Conservation (phyloP, 2,797 vertebrate species). For the Premnoplex brunnescens region DNA sequence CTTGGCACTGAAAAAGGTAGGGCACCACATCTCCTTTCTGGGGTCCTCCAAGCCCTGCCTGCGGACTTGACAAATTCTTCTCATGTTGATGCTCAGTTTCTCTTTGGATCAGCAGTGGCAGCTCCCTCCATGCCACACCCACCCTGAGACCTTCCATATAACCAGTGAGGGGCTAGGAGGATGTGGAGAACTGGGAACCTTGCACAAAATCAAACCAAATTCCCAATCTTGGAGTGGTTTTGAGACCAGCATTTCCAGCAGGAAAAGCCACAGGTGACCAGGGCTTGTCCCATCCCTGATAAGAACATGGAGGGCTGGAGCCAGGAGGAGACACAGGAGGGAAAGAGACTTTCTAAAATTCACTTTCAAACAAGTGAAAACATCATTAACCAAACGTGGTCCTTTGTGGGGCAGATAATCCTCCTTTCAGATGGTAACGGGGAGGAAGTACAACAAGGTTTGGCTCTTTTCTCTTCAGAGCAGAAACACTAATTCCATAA, state of each 20-base stretch:
- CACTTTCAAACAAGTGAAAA: constrained; percentile 28
- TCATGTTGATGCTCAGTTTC: background rate
- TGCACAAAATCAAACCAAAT: background rate
- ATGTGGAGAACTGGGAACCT: background rate
- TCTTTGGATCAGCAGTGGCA: rapidly evolving
- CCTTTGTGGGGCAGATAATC: constrained; percentile 45
- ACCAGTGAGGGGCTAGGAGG: background rate
- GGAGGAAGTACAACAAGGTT: constrained; percentile 45
- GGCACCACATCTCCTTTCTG: background rate
- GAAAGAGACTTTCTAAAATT: background rate
- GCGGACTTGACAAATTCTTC: background rate
- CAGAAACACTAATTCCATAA: constrained; percentile 30
- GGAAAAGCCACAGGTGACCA: background rate
- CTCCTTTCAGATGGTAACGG: constrained; percentile 55
- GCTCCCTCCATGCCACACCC: rapidly evolving
- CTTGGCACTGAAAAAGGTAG: background rate
- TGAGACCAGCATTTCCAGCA: background rate
- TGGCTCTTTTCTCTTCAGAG: constrained; percentile 53
- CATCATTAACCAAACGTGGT: background rate
- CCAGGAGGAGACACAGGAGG: background rate
- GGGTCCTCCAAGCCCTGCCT: background rate
- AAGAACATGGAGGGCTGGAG: background rate
- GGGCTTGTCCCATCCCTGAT: background rate
- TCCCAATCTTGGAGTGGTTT: rapidly evolving
- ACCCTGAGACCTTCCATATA: rapidly evolving